Percentiles rank a stretch among this genome's conserved stretches.
These are phyloP conservation scores for Eulemur macaco DNA, from an alignment of 2,113 vertebrate genomes.

Conservation along the genomic window DNA sequence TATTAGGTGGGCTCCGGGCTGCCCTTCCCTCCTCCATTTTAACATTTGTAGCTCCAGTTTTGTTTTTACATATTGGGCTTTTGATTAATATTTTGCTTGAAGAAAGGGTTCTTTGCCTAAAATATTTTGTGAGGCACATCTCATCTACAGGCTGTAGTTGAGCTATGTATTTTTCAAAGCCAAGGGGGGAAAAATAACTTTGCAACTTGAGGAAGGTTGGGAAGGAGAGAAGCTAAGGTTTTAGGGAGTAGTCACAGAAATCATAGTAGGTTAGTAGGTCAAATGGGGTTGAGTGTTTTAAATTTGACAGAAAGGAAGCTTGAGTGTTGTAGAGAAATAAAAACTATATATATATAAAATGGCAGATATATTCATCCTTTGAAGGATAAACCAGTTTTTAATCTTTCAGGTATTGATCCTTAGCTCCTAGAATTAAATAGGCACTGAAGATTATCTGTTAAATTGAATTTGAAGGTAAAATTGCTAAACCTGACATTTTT, in stretches of 20 bases:
- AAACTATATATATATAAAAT: not conserved
- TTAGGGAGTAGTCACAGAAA: not conserved
- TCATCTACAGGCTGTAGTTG: not conserved
- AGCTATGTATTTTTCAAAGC: not conserved
- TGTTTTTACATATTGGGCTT: not conserved
- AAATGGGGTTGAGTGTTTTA: not conserved
- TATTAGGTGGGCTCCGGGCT: not conserved
- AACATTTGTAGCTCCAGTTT: not conserved
- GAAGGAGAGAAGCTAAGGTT: not conserved
- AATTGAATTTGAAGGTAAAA: conserved; percentile 32
- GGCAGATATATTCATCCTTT: not conserved
- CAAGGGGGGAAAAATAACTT: not conserved
- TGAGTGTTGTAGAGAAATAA: not conserved
- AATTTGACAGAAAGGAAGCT: not conserved
- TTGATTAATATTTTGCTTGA: conserved; percentile 6
- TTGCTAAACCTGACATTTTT: not conserved
- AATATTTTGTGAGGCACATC: not conserved
- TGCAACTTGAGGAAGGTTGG: not conserved
- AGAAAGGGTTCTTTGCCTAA: not conserved
- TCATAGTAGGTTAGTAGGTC: not conserved
- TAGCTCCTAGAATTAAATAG: not conserved
- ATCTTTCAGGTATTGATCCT: not conserved
- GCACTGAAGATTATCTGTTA: not conserved
- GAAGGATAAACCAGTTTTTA: not conserved
- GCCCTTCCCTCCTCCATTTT: not conserved